Conservation (phyloP, 2,797 vertebrate genomes). For the Gymnothorax reevesii region DNA sequence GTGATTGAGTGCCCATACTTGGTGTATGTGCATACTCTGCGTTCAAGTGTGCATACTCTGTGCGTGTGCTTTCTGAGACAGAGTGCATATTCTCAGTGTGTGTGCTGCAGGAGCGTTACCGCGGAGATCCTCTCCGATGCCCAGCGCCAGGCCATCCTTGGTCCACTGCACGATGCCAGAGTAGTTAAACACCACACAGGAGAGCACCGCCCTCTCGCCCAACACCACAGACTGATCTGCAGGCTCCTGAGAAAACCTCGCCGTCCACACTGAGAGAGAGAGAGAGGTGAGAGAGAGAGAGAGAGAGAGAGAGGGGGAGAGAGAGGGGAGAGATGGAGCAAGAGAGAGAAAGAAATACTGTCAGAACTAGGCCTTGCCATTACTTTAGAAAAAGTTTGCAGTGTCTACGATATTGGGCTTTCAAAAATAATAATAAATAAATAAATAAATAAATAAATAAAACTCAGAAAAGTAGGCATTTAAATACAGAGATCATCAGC, state of each 20-base stretch:
- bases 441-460: neutral
- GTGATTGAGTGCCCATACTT: neutral
- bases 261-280: constrained; percentile 68
- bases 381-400: too few species aligned
- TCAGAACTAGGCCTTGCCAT: too few species aligned
- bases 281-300: neutral
- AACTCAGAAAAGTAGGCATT: neutral
- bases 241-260: constrained; percentile 90
- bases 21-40: neutral
- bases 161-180: constrained; percentile 97
- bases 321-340: neutral
- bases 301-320: neutral
- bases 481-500: neutral
- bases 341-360: neutral
- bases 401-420: too few species aligned
- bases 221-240: constrained; percentile 91
- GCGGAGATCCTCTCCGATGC: constrained; percentile 87
- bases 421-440: neutral
- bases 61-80: too few species aligned
- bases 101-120: constrained; percentile 63
- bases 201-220: constrained; percentile 82
- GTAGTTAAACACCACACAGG: constrained; percentile 92
- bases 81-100: too few species aligned
- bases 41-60: too few species aligned
- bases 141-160: constrained; percentile 91